Percentiles rank a stretch among this genome's conserved stretches.
phyloP scores from a whole-genome alignment of 2,113 vertebrate species.

The Vulpes vulpes region DNA sequence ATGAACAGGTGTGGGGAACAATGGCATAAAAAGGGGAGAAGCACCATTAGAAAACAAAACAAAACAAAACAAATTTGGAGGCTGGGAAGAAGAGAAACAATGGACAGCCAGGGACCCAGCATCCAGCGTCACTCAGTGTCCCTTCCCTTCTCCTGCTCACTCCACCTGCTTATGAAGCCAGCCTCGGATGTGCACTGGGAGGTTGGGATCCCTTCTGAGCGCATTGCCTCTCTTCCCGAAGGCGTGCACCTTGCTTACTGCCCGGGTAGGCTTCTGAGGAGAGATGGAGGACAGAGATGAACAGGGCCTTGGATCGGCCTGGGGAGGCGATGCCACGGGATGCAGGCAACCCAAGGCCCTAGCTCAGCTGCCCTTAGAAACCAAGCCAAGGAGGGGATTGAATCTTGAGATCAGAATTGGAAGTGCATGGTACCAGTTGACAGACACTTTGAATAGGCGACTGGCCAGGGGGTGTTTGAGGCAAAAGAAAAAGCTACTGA shows the following conservation, averaged over 20 bases:
- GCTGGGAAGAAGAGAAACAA: background rate
- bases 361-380: background rate
- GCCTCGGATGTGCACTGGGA: slow-evolving; percentile 92
- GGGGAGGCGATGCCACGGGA: background rate
- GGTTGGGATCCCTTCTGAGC: slow-evolving; percentile 93
- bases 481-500: background rate
- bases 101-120: background rate
- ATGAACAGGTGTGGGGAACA: background rate
- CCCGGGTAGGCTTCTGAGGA: slow-evolving; percentile 80
- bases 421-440: accelerated
- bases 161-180: slow-evolving; percentile 96
- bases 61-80: background rate
- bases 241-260: slow-evolving; percentile 89
- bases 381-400: background rate
- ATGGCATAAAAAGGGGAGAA: background rate
- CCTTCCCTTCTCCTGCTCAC: too few species aligned
- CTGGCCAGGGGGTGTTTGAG: background rate
- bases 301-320: accelerated
- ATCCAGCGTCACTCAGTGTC: accelerated
- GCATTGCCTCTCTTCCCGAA: slow-evolving; percentile 94
- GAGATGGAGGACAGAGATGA: background rate
- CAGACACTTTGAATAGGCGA: background rate
- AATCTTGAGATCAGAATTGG: background rate
- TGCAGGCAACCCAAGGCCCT: background rate
- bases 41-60: background rate